A percentile compares a stretch with the other conserved stretches of the same genome.
Conservation (phyloP, 2,888 invertebrate species). For the Mamestra brassicae region DNA sequence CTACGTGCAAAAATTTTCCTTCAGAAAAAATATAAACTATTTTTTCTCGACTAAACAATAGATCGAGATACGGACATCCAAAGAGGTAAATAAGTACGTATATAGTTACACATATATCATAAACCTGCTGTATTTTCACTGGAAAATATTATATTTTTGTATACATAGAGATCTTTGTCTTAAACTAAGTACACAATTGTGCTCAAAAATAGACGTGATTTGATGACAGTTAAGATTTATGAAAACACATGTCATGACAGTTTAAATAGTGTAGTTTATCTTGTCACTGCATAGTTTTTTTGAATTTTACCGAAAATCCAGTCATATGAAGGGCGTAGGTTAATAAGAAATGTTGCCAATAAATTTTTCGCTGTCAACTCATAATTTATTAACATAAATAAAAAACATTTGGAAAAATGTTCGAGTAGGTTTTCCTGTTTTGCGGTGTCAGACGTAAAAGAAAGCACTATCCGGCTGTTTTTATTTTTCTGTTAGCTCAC, state of each 20-base stretch:
- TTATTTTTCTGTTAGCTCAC: no score
- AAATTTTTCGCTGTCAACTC: background rate
- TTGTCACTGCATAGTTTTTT: constrained; percentile 21
- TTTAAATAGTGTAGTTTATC: constrained; percentile 6
- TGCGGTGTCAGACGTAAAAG: no score
- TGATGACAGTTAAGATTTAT: constrained; percentile 1
- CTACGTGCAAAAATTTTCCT: no score
- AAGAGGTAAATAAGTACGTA: background rate
- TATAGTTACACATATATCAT: background rate
- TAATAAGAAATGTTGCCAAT: background rate
- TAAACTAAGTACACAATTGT: constrained; percentile 26
- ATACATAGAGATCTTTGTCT: background rate
- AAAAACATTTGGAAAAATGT: no score
- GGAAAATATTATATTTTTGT: background rate
- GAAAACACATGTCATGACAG: constrained; percentile 3
- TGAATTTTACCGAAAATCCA: constrained; percentile 3
- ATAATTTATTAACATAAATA: no score
- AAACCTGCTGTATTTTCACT: constrained; percentile 7
- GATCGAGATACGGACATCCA: no score
- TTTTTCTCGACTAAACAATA: no score
- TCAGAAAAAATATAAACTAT: no score
- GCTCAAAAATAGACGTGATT: constrained; percentile 22
- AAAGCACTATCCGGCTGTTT: no score
- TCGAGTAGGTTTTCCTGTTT: no score
- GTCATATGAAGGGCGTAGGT: background rate